Percentiles rank a stretch among this genome's conserved stretches.
Evolutionary conservation across 53 echinoderm and acorn worm species (phyloP).

Genomic region (Henricia sp.): DNA sequence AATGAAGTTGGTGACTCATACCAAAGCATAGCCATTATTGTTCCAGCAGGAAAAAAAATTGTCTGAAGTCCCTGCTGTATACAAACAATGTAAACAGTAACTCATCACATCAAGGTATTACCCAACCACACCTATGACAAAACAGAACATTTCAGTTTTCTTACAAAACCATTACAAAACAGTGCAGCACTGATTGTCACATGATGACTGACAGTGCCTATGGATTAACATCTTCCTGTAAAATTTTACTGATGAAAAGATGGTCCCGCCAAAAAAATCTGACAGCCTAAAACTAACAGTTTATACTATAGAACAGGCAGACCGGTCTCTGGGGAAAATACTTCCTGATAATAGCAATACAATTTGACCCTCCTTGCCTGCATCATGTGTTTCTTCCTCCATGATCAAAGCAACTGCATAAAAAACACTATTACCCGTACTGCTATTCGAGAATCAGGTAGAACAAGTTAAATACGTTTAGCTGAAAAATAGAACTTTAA

Average conservation of each 20-base stretch:
- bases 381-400: no score
- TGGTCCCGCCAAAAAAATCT: neutral
- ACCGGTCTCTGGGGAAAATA: no score
- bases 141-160: neutral
- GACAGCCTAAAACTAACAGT: constrained; percentile 18
- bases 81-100: constrained; percentile 11
- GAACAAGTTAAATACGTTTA: no score
- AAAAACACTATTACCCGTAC: no score
- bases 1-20: constrained; percentile 4
- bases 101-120: constrained; percentile 23
- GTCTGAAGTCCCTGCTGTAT: neutral
- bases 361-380: no score
- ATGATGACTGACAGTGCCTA: constrained; percentile 30
- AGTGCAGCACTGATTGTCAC: constrained; percentile 15
- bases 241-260: neutral
- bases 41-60: neutral
- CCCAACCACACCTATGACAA: neutral
- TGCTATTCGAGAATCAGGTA: no score
- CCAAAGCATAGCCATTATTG: neutral
- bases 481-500: no score
- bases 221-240: neutral
- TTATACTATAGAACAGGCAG: neutral
- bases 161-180: constrained; percentile 8
- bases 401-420: no score
- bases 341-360: no score